Percentiles rank a stretch among this genome's conserved stretches.
phyloP scores from a whole-genome alignment of 2,113 vertebrate species.

The Syrrhaptes paradoxus region DNA sequence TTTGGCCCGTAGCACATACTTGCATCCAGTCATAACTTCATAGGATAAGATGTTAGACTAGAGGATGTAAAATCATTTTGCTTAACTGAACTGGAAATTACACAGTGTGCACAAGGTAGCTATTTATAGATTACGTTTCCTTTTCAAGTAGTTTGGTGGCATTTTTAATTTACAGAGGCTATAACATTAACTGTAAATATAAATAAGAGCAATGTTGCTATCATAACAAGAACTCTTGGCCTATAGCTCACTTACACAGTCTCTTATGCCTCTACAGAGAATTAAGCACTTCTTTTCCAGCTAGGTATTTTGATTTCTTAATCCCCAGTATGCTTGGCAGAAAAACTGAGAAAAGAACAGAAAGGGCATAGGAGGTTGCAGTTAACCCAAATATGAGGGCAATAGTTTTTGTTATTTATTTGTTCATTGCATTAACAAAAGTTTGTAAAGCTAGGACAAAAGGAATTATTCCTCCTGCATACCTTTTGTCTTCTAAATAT shows the following conservation, averaged over 20 bases:
- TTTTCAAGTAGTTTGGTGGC: neutral
- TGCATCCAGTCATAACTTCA: neutral
- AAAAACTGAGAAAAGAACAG: neutral
- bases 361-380: neutral
- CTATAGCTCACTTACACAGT: neutral
- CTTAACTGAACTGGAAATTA: neutral
- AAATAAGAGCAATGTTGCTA: neutral
- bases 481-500: neutral
- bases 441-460: neutral
- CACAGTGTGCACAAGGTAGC: neutral
- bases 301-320: slow-evolving; percentile 5
- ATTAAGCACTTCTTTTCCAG: neutral
- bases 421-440: neutral
- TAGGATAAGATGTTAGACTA: neutral
- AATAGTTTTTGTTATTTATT: neutral
- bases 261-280: neutral
- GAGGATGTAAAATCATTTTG: neutral
- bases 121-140: slow-evolving; percentile 14
- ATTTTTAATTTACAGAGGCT: slow-evolving; percentile 7
- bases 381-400: neutral
- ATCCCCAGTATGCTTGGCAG: neutral
- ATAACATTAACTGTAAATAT: neutral
- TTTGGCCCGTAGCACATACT: neutral
- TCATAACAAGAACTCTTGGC: neutral
- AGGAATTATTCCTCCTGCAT: neutral